Conservation (phyloP, 2,888 invertebrate genomes). For the Himalopsyche anomala region DNA sequence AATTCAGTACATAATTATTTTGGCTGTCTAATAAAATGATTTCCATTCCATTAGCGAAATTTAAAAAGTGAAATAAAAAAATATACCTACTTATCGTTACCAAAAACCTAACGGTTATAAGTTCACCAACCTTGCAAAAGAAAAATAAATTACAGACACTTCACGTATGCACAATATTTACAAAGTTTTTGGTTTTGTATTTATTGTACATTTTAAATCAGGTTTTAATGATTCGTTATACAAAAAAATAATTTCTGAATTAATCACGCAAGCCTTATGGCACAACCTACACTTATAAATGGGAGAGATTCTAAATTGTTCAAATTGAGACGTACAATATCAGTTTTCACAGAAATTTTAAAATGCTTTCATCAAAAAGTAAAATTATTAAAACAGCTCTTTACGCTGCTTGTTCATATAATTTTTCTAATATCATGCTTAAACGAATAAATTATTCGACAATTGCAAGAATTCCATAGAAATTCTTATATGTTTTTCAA, state of each 20-base stretch:
- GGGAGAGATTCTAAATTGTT: too few relatives aligned
- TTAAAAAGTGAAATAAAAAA: background rate
- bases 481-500: too few relatives aligned
- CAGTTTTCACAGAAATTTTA: background rate
- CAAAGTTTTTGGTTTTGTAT: slow-evolving; percentile 34
- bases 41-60: background rate
- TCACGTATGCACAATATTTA: background rate
- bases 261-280: slow-evolving; percentile 7
- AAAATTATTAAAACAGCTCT: too few relatives aligned
- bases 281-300: background rate
- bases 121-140: background rate
- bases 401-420: too few relatives aligned
- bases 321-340: background rate
- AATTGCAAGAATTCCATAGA: too few relatives aligned
- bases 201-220: slow-evolving; percentile 24
- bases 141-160: background rate
- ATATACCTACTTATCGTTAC: background rate
- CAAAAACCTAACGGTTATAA: slow-evolving; percentile 16
- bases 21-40: background rate
- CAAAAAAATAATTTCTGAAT: background rate
- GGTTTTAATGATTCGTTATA: background rate
- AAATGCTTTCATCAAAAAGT: background rate
- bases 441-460: too few relatives aligned
- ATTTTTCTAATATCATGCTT: too few relatives aligned
- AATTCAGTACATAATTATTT: background rate